phyloP scores from a whole-genome alignment of 2,113 vertebrate species.

The Panthera uncia region DNA sequence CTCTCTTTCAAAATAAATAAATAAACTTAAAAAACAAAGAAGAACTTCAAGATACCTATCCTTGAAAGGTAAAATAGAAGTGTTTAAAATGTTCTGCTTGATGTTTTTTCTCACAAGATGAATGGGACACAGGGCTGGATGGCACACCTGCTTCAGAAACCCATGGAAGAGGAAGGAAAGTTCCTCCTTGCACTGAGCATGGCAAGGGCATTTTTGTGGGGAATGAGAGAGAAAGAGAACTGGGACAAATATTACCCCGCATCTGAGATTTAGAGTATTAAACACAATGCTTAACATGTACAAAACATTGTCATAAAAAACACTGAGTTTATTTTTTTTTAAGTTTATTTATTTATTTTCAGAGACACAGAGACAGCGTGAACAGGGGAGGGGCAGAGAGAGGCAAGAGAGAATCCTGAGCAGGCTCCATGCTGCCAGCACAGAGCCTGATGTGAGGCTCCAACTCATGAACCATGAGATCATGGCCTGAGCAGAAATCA shows the following conservation, averaged over 20 bases:
- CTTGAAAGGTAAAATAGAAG: background rate
- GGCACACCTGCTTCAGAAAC: background rate
- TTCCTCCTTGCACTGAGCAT: fast-evolving
- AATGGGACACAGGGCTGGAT: background rate
- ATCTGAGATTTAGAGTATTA: background rate
- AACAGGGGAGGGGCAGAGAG: too few relatives aligned
- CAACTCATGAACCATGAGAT: too few relatives aligned
- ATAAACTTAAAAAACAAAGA: too few relatives aligned
- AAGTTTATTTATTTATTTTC: too few relatives aligned
- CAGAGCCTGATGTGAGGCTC: too few relatives aligned
- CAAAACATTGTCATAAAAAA: background rate
- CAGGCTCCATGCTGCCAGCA: too few relatives aligned
- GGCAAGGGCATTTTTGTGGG: background rate
- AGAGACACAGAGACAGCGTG: too few relatives aligned
- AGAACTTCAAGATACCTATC: too few relatives aligned
- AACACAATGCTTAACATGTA: background rate
- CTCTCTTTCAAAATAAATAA: too few relatives aligned
- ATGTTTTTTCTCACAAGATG: background rate
- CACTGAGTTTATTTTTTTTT: background rate
- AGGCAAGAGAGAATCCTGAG: too few relatives aligned
- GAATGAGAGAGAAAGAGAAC: background rate
- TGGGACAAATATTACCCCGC: background rate
- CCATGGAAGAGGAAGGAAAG: background rate
- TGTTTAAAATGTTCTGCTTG: background rate
- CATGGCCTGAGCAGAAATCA: too few relatives aligned